A percentile compares a stretch with the other conserved stretches of the same genome.
Conservation (phyloP, 2,888 invertebrate species). For the Xylota segnis region DNA sequence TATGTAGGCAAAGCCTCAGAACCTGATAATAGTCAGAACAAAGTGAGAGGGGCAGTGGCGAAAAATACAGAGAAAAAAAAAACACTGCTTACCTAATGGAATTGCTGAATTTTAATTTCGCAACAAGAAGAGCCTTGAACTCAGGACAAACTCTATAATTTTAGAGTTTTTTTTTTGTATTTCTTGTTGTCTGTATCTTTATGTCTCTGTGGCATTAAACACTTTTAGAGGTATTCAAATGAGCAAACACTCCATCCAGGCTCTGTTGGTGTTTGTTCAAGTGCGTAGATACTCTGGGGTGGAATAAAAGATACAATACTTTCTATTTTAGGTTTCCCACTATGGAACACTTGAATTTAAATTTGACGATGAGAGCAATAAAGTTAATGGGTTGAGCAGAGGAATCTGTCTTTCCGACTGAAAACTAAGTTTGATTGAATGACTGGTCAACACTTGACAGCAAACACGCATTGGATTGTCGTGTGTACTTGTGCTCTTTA, state of each 20-base stretch:
- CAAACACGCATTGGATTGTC: conserved; percentile 60
- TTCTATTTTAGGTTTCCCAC: conserved; percentile 51
- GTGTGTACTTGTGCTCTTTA: conserved; percentile 16
- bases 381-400: conserved; percentile 66
- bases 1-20: conserved; percentile 30
- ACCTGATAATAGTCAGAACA: conserved; percentile 48
- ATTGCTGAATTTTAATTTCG: conserved; percentile 68
- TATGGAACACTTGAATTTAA: conserved; percentile 51
- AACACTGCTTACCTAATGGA: conserved; percentile 49
- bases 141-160: conserved; percentile 54
- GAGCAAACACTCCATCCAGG: conserved; percentile 58
- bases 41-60: neutral
- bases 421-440: conserved; percentile 61
- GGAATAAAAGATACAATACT: conserved; percentile 62
- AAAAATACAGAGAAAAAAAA: neutral
- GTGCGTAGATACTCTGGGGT: conserved; percentile 45
- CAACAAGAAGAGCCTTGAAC: conserved; percentile 68
- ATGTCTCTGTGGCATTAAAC: conserved; percentile 44
- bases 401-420: conserved; percentile 47
- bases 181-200: conserved; percentile 20
- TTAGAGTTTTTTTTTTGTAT: conserved; percentile 8
- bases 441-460: conserved; percentile 73
- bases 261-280: conserved; percentile 44
- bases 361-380: conserved; percentile 67
- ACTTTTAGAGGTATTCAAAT: conserved; percentile 59